Conservation (phyloP, 2,797 vertebrate species). For the Morus bassanus region DNA sequence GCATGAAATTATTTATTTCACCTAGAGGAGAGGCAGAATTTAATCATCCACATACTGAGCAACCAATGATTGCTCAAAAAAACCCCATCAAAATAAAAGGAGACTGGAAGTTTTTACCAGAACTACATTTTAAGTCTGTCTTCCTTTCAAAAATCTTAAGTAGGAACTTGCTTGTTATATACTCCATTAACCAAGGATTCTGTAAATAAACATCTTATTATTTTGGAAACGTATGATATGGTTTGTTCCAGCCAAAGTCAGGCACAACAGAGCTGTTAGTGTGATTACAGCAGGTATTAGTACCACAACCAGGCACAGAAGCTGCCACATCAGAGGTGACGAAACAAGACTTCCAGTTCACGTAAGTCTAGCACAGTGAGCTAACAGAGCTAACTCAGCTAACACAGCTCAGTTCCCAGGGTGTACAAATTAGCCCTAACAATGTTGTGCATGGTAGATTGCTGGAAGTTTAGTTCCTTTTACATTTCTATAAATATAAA, state of each 20-base stretch:
- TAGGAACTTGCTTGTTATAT: neutral
- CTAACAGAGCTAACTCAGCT: neutral
- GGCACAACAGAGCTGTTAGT: neutral
- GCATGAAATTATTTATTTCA: neutral
- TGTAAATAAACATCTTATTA: neutral
- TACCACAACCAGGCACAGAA: neutral
- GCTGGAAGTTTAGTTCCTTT: neutral
- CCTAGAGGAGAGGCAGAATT: neutral
- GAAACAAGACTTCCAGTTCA: neutral
- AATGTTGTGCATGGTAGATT: neutral
- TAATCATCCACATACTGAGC: neutral
- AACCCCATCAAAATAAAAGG: neutral
- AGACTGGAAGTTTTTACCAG: neutral
- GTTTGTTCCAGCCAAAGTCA: neutral
- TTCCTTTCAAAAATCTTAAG: neutral
- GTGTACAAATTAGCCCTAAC: neutral
- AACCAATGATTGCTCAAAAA: neutral
- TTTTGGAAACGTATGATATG: neutral
- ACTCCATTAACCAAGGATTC: neutral
- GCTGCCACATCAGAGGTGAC: neutral
- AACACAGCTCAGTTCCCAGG: neutral
- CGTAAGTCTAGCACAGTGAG: neutral
- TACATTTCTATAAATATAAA: neutral
- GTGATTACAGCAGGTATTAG: neutral
- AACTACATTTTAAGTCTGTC: neutral